phyloP scores from a whole-genome alignment of 2,888 invertebrate species.

The Timema podura region DNA sequence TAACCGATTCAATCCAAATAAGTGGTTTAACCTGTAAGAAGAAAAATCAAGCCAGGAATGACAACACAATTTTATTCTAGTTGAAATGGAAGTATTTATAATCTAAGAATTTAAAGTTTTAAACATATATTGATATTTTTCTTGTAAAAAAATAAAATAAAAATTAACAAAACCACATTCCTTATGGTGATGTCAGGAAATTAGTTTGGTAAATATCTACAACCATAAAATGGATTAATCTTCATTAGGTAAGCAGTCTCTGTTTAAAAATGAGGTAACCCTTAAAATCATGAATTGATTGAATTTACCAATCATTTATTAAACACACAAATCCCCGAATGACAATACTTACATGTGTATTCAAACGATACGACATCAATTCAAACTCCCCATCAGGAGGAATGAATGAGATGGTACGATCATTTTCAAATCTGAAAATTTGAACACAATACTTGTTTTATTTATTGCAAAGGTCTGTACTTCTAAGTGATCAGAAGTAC shows the following conservation, averaged over 20 bases:
- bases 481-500: too few relatives aligned
- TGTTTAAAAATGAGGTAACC: too few relatives aligned
- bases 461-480: too few relatives aligned
- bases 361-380: slow-evolving; percentile 94
- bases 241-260: background rate
- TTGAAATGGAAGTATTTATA: background rate
- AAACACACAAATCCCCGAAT: too few relatives aligned
- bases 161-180: too few relatives aligned
- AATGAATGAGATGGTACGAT: slow-evolving; percentile 96
- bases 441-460: too few relatives aligned
- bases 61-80: background rate
- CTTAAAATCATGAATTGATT: too few relatives aligned
- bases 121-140: too few relatives aligned
- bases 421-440: slow-evolving; percentile 76
- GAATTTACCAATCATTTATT: too few relatives aligned
- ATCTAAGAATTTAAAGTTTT: background rate
- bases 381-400: slow-evolving; percentile 99
- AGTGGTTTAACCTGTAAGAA: slow-evolving; percentile 70
- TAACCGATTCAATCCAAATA: slow-evolving; percentile 98
- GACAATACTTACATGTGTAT: slow-evolving; percentile 72
- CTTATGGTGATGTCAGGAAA: too few relatives aligned
- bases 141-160: too few relatives aligned
- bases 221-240: background rate
- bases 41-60: background rate
- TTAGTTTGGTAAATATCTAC: background rate